phyloP scores from a whole-genome alignment of 1,140 invertebrate species.

The Trichoplusia ni region DNA sequence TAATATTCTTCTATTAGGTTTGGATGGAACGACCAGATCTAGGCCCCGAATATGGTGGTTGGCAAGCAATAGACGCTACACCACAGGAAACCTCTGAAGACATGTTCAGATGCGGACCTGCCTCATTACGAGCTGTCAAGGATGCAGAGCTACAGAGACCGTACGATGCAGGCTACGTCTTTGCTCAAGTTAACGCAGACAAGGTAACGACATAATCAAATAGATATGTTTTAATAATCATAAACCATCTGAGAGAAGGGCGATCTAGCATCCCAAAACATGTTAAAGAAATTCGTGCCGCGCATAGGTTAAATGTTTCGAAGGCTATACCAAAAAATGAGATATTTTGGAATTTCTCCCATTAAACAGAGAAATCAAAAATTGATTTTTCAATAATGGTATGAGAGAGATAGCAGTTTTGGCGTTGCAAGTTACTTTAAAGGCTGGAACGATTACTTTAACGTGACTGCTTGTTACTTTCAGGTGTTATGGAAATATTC shows the following conservation, averaged over 20 bases:
- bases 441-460: background rate
- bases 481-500: slow-evolving; percentile 91
- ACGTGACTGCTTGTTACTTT: background rate
- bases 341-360: too few relatives aligned
- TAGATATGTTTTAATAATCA: too few relatives aligned
- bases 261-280: too few relatives aligned
- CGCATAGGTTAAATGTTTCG: too few relatives aligned
- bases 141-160: slow-evolving; percentile 90
- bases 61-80: slow-evolving; percentile 96
- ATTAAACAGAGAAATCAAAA: background rate
- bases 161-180: slow-evolving; percentile 93
- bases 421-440: background rate
- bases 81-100: slow-evolving; percentile 93
- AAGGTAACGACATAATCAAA: slow-evolving; percentile 81
- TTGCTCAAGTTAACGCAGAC: slow-evolving; percentile 94
- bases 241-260: too few relatives aligned
- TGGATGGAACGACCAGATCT: slow-evolving; percentile 96
- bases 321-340: too few relatives aligned
- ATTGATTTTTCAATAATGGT: background rate
- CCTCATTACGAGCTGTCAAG: slow-evolving; percentile 90
- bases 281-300: too few relatives aligned
- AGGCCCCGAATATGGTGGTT: slow-evolving; percentile 89
- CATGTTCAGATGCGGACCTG: slow-evolving; percentile 92
- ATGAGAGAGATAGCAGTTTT: background rate
- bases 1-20: slow-evolving; percentile 73